A percentile compares a stretch with the other conserved stretches of the same genome.
These are phyloP conservation scores for Forpus xanthops DNA, from an alignment of 2,797 vertebrate genomes.

Conservation along the genomic window DNA sequence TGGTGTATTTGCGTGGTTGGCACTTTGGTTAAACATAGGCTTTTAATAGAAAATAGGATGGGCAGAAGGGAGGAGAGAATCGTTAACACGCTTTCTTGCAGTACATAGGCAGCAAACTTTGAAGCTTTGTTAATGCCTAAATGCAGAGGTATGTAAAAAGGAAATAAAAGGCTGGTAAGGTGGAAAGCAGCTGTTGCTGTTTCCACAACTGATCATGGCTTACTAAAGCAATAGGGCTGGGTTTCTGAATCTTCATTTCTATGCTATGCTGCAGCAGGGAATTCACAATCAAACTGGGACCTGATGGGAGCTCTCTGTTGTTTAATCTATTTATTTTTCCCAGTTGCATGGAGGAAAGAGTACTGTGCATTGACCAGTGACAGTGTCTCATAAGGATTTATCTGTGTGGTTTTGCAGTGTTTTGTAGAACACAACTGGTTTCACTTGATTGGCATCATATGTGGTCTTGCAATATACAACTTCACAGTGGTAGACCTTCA, in stretches of 20 bases:
- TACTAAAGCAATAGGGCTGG: background rate
- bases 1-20: background rate
- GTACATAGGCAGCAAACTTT: background rate
- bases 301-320: background rate
- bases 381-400: conserved; percentile 1
- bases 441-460: conserved; percentile 94
- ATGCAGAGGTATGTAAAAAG: background rate
- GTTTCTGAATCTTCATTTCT: background rate
- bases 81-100: background rate
- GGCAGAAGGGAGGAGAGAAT: background rate
- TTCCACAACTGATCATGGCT: background rate
- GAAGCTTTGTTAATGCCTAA: background rate
- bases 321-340: background rate
- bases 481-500: conserved; percentile 96
- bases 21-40: background rate
- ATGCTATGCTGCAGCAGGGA: background rate
- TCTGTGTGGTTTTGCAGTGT: conserved; percentile 81
- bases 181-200: background rate
- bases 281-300: background rate
- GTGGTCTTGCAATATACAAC: conserved; percentile 97
- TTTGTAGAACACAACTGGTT: conserved; percentile 99
- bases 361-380: background rate
- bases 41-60: background rate
- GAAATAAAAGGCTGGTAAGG: background rate
- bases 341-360: background rate